phyloP scores from a whole-genome alignment of 2,797 vertebrate species.

The Apodemus agrarius region DNA sequence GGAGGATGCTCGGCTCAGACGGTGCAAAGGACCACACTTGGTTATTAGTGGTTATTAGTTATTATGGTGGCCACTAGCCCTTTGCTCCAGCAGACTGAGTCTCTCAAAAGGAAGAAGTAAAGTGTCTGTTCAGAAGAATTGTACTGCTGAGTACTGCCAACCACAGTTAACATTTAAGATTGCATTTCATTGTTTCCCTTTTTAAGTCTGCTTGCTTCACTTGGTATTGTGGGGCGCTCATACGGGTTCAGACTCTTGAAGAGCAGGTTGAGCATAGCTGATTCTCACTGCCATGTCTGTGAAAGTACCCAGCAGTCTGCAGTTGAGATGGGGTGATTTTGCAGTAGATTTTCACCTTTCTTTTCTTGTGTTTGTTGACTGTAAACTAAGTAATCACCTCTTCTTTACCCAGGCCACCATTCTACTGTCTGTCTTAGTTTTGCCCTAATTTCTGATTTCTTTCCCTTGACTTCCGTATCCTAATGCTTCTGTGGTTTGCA shows the following conservation, averaged over 20 bases:
- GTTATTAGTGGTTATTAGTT: not conserved
- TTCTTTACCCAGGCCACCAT: not conserved
- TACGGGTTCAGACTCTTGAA: not conserved
- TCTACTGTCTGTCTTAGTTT: not conserved
- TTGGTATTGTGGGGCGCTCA: not conserved
- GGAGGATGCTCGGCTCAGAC: not conserved
- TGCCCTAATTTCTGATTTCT: not conserved
- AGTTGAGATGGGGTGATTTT: not conserved
- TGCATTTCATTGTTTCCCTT: not conserved
- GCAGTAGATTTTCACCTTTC: not conserved
- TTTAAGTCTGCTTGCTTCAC: not conserved
- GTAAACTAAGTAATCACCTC: not conserved
- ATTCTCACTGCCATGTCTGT: not conserved
- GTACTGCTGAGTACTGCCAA: not conserved
- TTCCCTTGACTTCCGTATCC: not conserved
- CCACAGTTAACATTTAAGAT: not conserved
- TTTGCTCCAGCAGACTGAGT: not conserved
- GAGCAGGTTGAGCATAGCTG: not conserved
- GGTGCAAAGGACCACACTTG: not conserved
- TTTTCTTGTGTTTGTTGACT: not conserved
- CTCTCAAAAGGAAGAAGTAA: not conserved
- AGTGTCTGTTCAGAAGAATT: slow-evolving; percentile 13
- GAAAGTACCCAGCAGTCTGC: not conserved
- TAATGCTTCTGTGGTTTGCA: not conserved
- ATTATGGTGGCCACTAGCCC: too few relatives aligned